Conservation (phyloP, 1,140 invertebrate species). For the Atta colombica region DNA sequence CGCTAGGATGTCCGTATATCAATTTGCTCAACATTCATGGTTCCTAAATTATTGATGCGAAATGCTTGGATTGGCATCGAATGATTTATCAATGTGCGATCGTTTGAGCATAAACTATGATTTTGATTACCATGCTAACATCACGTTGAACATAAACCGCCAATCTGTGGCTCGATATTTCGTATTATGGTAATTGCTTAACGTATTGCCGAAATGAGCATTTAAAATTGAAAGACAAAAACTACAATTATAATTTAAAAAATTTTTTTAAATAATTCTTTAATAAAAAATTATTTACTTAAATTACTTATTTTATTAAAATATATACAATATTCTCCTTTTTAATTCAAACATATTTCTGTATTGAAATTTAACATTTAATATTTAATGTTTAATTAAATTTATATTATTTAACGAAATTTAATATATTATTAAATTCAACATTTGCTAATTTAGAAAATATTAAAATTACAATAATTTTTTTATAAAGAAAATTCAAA, state of each 20-base stretch:
- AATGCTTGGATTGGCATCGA: slow-evolving; percentile 22
- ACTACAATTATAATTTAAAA: neutral
- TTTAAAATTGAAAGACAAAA: neutral
- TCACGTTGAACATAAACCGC: slow-evolving; percentile 29
- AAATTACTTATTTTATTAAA: neutral
- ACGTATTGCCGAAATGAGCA: neutral
- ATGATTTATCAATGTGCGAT: slow-evolving; percentile 64
- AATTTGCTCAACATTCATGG: slow-evolving; percentile 11
- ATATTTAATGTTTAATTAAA: slow-evolving; percentile 29
- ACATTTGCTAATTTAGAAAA: neutral
- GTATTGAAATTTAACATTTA: neutral
- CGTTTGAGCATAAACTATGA: slow-evolving; percentile 44
- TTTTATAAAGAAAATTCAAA: neutral
- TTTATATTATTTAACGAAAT: neutral
- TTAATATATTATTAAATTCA: slow-evolving; percentile 23
- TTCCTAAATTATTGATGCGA: slow-evolving; percentile 65
- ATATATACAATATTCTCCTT: neutral
- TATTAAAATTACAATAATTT: slow-evolving; percentile 2
- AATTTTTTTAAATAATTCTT: neutral
- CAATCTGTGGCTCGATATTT: slow-evolving; percentile 29
- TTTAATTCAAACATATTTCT: neutral
- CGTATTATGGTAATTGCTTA: neutral
- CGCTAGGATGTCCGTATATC: slow-evolving; percentile 29
- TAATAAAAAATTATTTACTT: neutral
- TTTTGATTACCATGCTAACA: slow-evolving; percentile 36